These are phyloP conservation scores for Acestrorhynchus altus DNA, from an alignment of 2,797 vertebrate genomes.

Conservation along the genomic window DNA sequence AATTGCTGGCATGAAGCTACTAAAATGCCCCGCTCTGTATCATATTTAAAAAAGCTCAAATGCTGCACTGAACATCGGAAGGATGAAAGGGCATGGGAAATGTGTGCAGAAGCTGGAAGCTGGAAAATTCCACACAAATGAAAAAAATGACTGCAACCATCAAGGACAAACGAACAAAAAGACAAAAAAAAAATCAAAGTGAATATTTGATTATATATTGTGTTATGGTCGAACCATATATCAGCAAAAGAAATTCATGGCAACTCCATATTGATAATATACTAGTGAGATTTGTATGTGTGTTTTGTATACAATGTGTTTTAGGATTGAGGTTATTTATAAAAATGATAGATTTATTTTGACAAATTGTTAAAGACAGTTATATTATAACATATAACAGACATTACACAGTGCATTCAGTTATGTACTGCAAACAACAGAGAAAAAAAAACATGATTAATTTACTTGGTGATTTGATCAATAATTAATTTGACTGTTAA, in stretches of 20 bases:
- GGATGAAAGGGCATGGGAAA: conserved; percentile 37
- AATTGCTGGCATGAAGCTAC: background rate
- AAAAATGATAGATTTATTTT: too few relatives aligned
- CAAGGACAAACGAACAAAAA: background rate
- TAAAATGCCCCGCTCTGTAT: conserved; percentile 22
- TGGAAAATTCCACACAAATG: background rate
- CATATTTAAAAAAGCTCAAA: conserved; percentile 27
- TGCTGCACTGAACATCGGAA: conserved; percentile 22
- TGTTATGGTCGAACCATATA: background rate
- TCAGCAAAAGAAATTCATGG: background rate
- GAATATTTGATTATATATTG: too few relatives aligned
- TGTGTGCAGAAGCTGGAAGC: conserved; percentile 9
- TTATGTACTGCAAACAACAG: background rate
- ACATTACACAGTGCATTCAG: background rate
- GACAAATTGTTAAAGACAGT: background rate
- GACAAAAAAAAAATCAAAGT: background rate
- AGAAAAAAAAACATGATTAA: background rate
- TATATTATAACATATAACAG: background rate
- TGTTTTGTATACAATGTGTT: too few relatives aligned
- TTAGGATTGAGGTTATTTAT: background rate
- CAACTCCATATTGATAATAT: background rate
- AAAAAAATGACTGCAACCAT: background rate
- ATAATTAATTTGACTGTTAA: conserved; percentile 15
- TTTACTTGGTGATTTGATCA: conserved; percentile 12
- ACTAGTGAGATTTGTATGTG: too few relatives aligned